Evolutionary conservation across 2,888 invertebrate genomes (phyloP), one percentile per base, ranked within the genome.

Genomic region (Monopis laevigella): DNA sequence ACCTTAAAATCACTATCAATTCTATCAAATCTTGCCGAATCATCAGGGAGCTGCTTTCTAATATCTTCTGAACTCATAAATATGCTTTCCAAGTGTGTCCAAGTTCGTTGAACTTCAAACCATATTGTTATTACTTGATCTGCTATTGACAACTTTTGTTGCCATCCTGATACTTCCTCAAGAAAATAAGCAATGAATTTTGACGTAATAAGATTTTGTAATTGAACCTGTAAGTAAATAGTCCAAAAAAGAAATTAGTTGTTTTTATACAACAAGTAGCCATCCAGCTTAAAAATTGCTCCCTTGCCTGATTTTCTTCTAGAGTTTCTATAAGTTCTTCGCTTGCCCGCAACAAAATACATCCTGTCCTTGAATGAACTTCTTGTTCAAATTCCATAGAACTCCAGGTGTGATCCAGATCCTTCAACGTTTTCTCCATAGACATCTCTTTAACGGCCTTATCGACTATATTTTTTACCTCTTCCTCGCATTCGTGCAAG

Each of bases 61-160:
- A 98, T 98, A 68, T 98, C 98, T 66, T 98, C 96, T 0, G 97
- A 96, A 50, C 96, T 96, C 88, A 97, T 96, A 65, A 98, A 98
- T 62, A 98, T 98, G 55, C 96, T 96, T 75, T 98, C 97, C 46
- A 98, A 84, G 73, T 98, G 96, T 55, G 93, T 93, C 98, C 98
- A 98, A 16, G 96, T 96, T 43, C 97, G 83, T 74, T 98, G 98
- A 17, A 98, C 96, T 78, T 97, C 97, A 77, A 96, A 94, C 93
- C 94, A 94, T 4, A 92, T 83, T 1, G 91, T 90, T 40, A 93
- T 93, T 6, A 93, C 96, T 81, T 96, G 95, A 77, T 98, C 98
- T 24, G 97, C 96, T 49, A 93, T 86, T 46, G 93, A 92, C 12
- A 98, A 74, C 59, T 94, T 94, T 56, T 89, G 90, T 66, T 97